Conservation (phyloP, 2,113 vertebrate species). For the Leucosticte australis region DNA sequence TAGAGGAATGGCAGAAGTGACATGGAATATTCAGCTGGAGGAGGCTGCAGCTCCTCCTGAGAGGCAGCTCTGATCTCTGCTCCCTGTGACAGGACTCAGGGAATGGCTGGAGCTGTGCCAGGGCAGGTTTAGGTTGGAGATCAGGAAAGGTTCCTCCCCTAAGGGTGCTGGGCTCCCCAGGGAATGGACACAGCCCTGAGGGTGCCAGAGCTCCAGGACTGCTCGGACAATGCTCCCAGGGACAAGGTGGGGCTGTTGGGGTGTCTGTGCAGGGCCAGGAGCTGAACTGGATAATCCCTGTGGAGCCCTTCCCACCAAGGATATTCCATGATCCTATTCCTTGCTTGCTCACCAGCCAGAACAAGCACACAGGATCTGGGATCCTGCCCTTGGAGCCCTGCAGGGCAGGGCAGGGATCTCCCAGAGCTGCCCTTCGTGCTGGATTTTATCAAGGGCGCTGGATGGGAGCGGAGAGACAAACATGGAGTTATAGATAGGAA, state of each 20-base stretch:
- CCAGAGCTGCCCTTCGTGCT: background rate
- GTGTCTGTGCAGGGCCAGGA: background rate
- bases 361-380: background rate
- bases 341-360: background rate
- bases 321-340: background rate
- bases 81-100: background rate
- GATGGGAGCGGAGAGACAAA: background rate
- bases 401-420: background rate
- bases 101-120: accelerated
- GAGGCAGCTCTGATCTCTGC: background rate
- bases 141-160: background rate
- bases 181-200: background rate
- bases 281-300: too few species aligned
- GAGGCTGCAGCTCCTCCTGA: background rate
- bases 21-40: background rate
- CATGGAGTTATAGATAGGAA: background rate
- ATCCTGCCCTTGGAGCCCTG: background rate
- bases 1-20: background rate
- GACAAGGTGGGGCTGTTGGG: background rate
- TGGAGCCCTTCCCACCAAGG: background rate
- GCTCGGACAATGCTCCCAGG: accelerated
- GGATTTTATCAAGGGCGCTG: background rate
- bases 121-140: accelerated
- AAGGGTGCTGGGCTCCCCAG: background rate
- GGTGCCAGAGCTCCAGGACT: background rate